Evolutionary conservation across 2,797 vertebrate species (phyloP).

Genomic region (Gambelia wislizenii): DNA sequence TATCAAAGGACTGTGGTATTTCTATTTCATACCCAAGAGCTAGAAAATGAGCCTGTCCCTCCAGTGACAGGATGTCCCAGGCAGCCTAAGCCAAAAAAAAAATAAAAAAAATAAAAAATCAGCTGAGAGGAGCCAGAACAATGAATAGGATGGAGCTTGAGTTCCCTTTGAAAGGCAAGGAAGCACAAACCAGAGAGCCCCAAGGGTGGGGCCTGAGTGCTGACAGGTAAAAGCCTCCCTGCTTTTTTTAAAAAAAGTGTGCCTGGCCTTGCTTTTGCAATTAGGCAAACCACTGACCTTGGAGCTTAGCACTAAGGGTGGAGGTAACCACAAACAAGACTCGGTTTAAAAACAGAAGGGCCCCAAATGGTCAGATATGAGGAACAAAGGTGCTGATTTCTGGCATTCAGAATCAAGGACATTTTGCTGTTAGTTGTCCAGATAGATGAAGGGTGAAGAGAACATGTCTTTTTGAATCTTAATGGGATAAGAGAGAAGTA

Average conservation of each 20-base stretch:
- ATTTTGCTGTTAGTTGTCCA: neutral
- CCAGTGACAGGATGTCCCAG: fast-evolving
- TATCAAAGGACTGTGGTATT: neutral
- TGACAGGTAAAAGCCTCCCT: constrained; percentile 1
- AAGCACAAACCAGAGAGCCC: neutral
- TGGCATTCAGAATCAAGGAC: neutral
- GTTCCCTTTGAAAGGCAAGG: fast-evolving
- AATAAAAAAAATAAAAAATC: no score
- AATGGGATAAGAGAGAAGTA: neutral
- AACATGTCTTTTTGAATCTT: neutral
- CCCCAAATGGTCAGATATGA: neutral
- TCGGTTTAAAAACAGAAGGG: neutral
- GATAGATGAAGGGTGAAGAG: neutral
- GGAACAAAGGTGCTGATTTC: neutral
- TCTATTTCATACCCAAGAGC: neutral
- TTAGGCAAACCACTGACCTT: constrained; percentile 20
- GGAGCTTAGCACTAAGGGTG: neutral
- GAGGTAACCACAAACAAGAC: neutral
- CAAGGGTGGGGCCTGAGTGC: neutral
- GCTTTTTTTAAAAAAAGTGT: neutral
- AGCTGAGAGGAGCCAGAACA: fast-evolving
- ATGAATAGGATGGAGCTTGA: neutral
- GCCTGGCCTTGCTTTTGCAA: neutral
- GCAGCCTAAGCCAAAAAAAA: neutral
- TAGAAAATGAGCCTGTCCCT: neutral